Evolutionary conservation across 2,888 invertebrate genomes (phyloP).

Genomic region (Gryllus longicercus): DNA sequence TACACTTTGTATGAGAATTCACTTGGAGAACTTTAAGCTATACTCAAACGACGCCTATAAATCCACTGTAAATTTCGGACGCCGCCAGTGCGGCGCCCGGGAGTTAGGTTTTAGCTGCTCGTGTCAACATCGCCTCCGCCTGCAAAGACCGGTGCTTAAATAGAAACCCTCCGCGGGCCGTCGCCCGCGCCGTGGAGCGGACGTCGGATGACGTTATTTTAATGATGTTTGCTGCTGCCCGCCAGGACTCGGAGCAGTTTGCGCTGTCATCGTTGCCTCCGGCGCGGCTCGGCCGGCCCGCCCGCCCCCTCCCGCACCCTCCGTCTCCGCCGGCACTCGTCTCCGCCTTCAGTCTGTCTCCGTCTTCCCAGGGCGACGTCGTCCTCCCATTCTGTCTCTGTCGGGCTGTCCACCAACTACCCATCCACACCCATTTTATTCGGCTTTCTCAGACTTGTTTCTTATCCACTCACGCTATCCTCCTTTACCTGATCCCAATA

Average conservation of each 20-base stretch:
- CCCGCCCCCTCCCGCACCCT: neutral
- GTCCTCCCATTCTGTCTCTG: too few species aligned
- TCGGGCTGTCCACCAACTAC: too few species aligned
- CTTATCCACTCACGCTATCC: too few species aligned
- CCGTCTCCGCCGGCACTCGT: neutral
- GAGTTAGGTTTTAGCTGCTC: constrained; percentile 10
- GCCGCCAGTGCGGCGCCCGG: neutral
- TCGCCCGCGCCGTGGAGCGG: neutral
- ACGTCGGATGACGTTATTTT: constrained; percentile 5
- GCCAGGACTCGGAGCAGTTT: constrained; percentile 17
- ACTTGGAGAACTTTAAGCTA: neutral
- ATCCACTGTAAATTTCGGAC: neutral
- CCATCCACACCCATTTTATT: too few species aligned
- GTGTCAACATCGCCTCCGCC: neutral
- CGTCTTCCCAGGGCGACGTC: too few species aligned
- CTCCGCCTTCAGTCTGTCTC: too few species aligned
- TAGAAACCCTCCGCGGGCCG: neutral
- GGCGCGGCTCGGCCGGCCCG: neutral
- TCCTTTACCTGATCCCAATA: too few species aligned
- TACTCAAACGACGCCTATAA: neutral
- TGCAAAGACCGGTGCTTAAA: constrained; percentile 17
- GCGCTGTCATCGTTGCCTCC: constrained; percentile 5
- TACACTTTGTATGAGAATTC: too few species aligned
- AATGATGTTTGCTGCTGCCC: constrained; percentile 10
- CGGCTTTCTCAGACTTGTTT: too few species aligned